Evolutionary conservation across 2,797 vertebrate species (phyloP).

Genomic region (Girardinus metallicus): DNA sequence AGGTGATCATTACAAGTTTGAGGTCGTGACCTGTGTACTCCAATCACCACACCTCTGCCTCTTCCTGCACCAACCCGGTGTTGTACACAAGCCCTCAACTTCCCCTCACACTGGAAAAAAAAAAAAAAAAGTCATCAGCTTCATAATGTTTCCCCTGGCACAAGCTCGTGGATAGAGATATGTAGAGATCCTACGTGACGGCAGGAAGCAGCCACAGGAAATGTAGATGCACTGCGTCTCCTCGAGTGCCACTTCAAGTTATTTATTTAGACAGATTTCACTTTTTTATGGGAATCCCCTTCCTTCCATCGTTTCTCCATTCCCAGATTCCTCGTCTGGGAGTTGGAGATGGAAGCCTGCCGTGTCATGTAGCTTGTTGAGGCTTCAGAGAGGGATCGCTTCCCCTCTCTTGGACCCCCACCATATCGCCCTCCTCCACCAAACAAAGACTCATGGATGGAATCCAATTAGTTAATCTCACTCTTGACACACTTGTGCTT

Average conservation of each 20-base stretch:
- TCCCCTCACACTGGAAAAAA: conserved; percentile 41
- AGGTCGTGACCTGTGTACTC: conserved; percentile 74
- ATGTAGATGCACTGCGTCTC: conserved; percentile 66
- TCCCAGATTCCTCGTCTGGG: conserved; percentile 50
- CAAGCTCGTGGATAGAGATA: conserved; percentile 60
- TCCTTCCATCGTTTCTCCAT: conserved; percentile 57
- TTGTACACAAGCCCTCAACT: conserved; percentile 39
- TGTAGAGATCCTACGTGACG: conserved; percentile 60
- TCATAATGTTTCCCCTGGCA: conserved; percentile 57
- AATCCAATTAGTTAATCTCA: conserved; percentile 86
- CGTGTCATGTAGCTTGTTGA: conserved; percentile 72
- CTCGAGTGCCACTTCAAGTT: conserved; percentile 76
- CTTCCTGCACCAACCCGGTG: conserved; percentile 52
- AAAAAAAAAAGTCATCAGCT: conserved; percentile 34
- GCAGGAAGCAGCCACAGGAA: conserved; percentile 78
- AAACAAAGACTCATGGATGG: conserved; percentile 62
- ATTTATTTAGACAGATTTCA: conserved; percentile 75
- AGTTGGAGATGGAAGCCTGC: conserved; percentile 51
- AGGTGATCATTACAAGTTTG: conserved; percentile 79
- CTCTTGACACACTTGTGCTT: conserved; percentile 71
- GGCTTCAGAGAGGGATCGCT: conserved; percentile 66
- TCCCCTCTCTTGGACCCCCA: conserved; percentile 42
- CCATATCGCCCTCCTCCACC: conserved; percentile 35
- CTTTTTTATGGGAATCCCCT: conserved; percentile 62
- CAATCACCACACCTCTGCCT: conserved; percentile 66